Evolutionary conservation across 1,140 invertebrate species (phyloP), one percentile per base, ranked within the genome.

Genomic region (Carcinoscorpius rotundicauda): DNA sequence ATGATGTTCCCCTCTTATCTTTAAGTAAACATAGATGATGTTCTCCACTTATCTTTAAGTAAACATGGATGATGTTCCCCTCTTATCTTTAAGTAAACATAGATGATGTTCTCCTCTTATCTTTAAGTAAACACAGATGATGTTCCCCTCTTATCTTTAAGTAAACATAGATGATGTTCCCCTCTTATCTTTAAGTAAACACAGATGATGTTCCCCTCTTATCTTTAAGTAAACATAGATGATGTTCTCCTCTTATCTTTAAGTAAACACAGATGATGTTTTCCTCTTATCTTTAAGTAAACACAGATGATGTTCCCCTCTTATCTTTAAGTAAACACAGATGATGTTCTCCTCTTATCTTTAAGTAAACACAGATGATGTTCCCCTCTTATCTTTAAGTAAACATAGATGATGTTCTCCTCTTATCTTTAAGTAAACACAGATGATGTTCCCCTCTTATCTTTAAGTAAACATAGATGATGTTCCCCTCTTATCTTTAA

Each of bases 121-220:
- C 51, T n/a, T 62, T 1, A 61, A 64, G 55, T 49, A 52, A 8
- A 6, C 63, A n/a, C n/a, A 29, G 61, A 62, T 29, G 68, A 71
- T 58, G 4, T 66, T 67, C 59, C 48, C 63, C 3, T n/a, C n/a
- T 64, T 61, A 61, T 9, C 51, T n/a, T 62, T 1, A 61, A 64
- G 55, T 49, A 52, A 8, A 6, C 63, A n/a, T n/a, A 29, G 61
- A 62, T 29, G 68, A 71, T 58, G 4, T 66, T 67, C 59, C 48
- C 63, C 3, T n/a, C n/a, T 64, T 61, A 61, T 9, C 51, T n/a
- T 62, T 1, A 61, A 64, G 55, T 49, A 52, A 8, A 6, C 63
- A n/a, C n/a, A 29, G 61, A 62, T 29, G 68, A 71, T 58, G 4
- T 66, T 67, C 59, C 48, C 63, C 3, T n/a, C n/a, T 64, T 61